Percentiles rank a stretch among this genome's conserved stretches.
Conservation (phyloP, 2,797 vertebrate genomes). For the Strix occidentalis region DNA sequence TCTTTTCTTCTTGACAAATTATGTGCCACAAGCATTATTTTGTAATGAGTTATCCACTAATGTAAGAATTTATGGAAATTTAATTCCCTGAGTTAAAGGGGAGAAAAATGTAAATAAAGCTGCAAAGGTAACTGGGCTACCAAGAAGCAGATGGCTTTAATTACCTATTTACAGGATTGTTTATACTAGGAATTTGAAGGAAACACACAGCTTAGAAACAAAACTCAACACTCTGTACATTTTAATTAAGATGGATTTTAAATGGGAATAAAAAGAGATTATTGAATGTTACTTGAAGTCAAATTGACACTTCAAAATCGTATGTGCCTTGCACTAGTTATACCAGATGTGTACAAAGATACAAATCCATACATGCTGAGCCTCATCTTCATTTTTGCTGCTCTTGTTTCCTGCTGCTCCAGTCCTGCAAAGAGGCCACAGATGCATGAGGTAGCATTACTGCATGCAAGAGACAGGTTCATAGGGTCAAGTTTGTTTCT, state of each 20-base stretch:
- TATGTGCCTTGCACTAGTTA: not conserved
- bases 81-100: slow-evolving; percentile 62
- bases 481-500: not conserved
- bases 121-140: slow-evolving; percentile 72
- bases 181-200: slow-evolving; percentile 73
- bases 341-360: not conserved
- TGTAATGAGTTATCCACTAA: slow-evolving; percentile 47
- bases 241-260: slow-evolving; percentile 73
- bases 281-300: slow-evolving; percentile 52
- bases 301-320: slow-evolving; percentile 25
- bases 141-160: slow-evolving; percentile 79
- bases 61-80: slow-evolving; percentile 58
- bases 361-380: not conserved
- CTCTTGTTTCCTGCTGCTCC: not conserved
- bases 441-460: not conserved
- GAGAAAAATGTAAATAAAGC: slow-evolving; percentile 40
- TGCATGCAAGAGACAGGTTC: not conserved
- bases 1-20: slow-evolving; percentile 25
- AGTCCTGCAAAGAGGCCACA: not conserved
- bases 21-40: slow-evolving; percentile 12
- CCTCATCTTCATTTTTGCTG: not conserved
- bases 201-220: slow-evolving; percentile 70
- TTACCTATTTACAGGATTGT: slow-evolving; percentile 76
- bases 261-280: slow-evolving; percentile 62
- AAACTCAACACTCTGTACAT: slow-evolving; percentile 63